Evolutionary conservation across 2,113 vertebrate species (phyloP), one percentile per base, ranked within the genome.

Genomic region (Mellivora capensis): DNA sequence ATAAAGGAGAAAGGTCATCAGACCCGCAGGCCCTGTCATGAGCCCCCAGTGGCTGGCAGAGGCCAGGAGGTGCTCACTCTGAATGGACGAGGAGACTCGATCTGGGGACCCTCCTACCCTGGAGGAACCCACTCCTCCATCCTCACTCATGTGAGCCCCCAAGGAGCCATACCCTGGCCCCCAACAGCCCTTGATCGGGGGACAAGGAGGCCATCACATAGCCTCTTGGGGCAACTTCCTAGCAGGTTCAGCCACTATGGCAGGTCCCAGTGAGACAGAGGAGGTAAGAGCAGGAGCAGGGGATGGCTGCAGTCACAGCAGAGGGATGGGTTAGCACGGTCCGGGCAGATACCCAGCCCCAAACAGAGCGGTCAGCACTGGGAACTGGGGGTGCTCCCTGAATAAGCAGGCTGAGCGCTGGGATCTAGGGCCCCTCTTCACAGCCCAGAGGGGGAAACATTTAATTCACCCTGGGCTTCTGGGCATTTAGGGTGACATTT

Each of bases 221-320:
- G 54, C 39, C 7, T 12, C 39, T 21, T 29, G n/a, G 20, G 21
- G 42, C 9, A 4, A 47, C 18, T 31, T 59, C 49, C 37, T 80
- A 64, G 93, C 54, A 10, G 18, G 90, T 72, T 83, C 59, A 82
- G 77, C 77, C 31, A 1, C 42, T 9, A 15, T 0, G 9, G 6
- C 44, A 9, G 29, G 42, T 76, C 83, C 81, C 49, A 44, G 95
- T 52, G 81, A 87, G 88, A 71, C 47, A n/a, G 95, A 82, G 49
- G 77, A 42, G 83, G 52, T 44, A 57, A 62, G 86, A 87, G 93
- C 49, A 29, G 91, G 90, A 44, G 83, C 79, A 37, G 34, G 57
- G 8, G 34, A 59, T 1, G 12, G 86, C 93, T 95, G 39, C 79
- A 71, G 94, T 88, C 96, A 93, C 88, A 93, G 79, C 86, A 80